Evolutionary conservation across 2,113 vertebrate species (phyloP), one percentile per base, ranked within the genome.

Genomic region (Anolis carolinensis): DNA sequence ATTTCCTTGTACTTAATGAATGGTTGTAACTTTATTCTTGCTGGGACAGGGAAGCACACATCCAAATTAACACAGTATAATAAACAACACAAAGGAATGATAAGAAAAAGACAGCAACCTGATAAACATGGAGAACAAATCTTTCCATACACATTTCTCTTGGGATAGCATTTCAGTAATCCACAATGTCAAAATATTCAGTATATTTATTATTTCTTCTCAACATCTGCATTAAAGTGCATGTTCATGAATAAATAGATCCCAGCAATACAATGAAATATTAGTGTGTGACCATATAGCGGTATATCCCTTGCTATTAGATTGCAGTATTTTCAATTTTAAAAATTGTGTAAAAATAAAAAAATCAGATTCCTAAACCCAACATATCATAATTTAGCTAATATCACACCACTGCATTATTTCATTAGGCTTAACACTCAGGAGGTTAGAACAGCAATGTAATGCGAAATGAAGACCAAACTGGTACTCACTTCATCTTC

Each of bases 401-500:
- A 16, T 52, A 14, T 62, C 62, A 55, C 36, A 63, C 79, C 21
- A 71, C 27, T 9, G 23, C 55, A 27, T 67, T 50, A 21, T 79
- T 78, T 8, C 32, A 63, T 8, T 72, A 16, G 2, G 10, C 27
- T 71, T 25, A 55, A n/a, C 21, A 32, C n/a, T 30, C 7, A 86
- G 20, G 27, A 39, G 13, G 27, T 5, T 36, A 74, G 21, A 75
- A 20, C 6, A 65, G 50, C 27, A 44, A 36, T 25, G 18, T 75
- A 48, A 67, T 20, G 50, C 27, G 62, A 21, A 11, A n/a, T 59
- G 48, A 25, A 39, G 16, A 32, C 21, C 52, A 67, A 73, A 62
- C 1, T 11, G 11, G 55, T 11, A 86, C 96, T 86, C 87, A 99
- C 98, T 97, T 99, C 99, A 93, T 99, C 99, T 91, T 99, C 99